A percentile compares a stretch with the other conserved stretches of the same genome.
These are phyloP conservation scores for Muschampia plurimacula DNA, from an alignment of 2,888 invertebrate genomes.

Conservation along the genomic window DNA sequence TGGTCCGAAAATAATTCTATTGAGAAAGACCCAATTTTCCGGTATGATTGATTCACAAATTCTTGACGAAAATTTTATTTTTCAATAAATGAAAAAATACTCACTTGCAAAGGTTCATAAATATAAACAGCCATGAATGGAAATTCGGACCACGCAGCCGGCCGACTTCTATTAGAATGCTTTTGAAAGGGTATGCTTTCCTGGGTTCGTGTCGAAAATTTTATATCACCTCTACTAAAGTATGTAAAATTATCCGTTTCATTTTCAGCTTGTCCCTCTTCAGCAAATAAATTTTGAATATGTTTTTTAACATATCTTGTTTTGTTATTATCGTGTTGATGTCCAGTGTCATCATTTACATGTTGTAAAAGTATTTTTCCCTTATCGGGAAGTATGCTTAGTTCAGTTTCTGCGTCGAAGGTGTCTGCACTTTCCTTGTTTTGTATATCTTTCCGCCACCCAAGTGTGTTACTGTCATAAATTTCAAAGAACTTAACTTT, in stretches of 20 bases:
- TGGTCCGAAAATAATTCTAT: not conserved
- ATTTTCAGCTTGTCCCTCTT: not conserved
- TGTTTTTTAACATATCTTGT: conserved; percentile 59
- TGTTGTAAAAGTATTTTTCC: conserved; percentile 54
- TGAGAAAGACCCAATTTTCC: too few relatives aligned
- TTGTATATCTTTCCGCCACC: conserved; percentile 25
- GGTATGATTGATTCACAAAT: not conserved
- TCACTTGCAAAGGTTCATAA: conserved; percentile 71
- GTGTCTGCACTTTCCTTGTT: not conserved
- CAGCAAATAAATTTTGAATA: conserved; percentile 38
- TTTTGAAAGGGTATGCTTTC: conserved; percentile 16
- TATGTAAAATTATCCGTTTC: conserved; percentile 7
- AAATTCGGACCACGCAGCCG: conserved; percentile 62
- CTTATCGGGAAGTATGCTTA: not conserved
- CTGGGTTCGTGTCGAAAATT: not conserved
- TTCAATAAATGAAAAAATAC: conserved; percentile 27
- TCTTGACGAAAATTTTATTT: too few relatives aligned
- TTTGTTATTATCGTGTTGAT: conserved; percentile 51
- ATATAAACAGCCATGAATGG: conserved; percentile 71
- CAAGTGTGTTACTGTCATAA: conserved; percentile 64
- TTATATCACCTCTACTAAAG: conserved; percentile 1
- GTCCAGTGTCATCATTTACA: conserved; percentile 50
- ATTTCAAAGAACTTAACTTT: conserved; percentile 76
- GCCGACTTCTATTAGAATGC: conserved; percentile 38
- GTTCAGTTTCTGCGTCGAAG: conserved; percentile 32